A percentile compares a stretch with the other conserved stretches of the same genome.
phyloP scores from a whole-genome alignment of 2,797 vertebrate genomes.

The Amblyopsis hoosieri region DNA sequence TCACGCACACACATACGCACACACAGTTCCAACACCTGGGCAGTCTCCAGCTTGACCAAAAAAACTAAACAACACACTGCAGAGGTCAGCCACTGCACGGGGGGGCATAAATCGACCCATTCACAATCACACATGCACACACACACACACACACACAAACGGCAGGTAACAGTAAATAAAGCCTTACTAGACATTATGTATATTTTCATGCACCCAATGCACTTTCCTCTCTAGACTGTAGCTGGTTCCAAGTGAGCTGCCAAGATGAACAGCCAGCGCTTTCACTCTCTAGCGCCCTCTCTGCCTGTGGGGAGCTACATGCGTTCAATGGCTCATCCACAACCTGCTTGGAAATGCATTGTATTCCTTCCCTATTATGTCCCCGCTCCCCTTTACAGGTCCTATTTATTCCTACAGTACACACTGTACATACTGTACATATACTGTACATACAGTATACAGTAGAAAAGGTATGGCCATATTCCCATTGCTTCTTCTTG shows the following conservation, averaged over 20 bases:
- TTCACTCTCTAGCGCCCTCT: conserved; percentile 17
- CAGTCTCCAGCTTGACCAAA: conserved; percentile 58
- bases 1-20: conserved; percentile 20
- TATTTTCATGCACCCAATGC: conserved; percentile 12
- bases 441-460: conserved; percentile 24
- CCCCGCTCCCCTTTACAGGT: conserved; percentile 9
- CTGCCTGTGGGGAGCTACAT: neutral
- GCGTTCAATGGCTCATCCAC: too few species aligned
- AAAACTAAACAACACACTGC: conserved; percentile 61
- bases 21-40: conserved; percentile 51
- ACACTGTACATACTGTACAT: neutral
- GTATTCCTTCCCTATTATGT: neutral
- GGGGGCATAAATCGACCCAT: conserved; percentile 53
- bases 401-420: neutral
- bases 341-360: conserved; percentile 8
- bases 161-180: conserved; percentile 10
- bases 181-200: conserved; percentile 32
- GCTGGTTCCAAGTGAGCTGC: too few species aligned
- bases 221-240: too few species aligned
- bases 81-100: conserved; percentile 41
- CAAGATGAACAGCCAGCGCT: conserved; percentile 17
- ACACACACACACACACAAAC: conserved; percentile 5
- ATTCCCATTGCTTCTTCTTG: conserved; percentile 56
- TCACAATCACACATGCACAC: conserved; percentile 17
- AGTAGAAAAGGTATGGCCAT: conserved; percentile 32